A percentile compares a stretch with the other conserved stretches of the same genome.
These are phyloP conservation scores for Vulpes vulpes DNA, from an alignment of 2,113 vertebrate species.

Conservation along the genomic window DNA sequence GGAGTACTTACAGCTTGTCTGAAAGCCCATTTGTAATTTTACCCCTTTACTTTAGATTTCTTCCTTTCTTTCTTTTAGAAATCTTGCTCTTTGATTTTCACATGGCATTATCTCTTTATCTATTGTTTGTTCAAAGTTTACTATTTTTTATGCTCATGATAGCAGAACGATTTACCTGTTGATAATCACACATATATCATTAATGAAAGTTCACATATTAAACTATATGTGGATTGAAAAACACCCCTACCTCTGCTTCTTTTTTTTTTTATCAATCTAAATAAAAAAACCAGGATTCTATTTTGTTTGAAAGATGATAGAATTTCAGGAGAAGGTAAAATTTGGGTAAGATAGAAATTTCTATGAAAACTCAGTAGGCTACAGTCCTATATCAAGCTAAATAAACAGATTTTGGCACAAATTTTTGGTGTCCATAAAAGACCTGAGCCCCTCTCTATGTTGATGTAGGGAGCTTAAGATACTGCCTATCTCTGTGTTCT, in stretches of 20 bases:
- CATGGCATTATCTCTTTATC: not conserved
- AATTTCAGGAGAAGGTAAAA: constrained; percentile 38
- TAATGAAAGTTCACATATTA: not conserved
- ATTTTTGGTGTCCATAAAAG: not conserved
- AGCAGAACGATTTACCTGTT: constrained; percentile 27
- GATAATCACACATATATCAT: not conserved
- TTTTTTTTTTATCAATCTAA: constrained; percentile 7
- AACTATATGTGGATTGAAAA: not conserved
- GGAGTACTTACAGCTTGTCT: constrained; percentile 51
- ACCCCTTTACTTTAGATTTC: constrained; percentile 57
- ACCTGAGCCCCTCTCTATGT: not conserved
- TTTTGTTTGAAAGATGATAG: not conserved
- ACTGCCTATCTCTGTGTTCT: not conserved
- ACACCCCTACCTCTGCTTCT: not conserved
- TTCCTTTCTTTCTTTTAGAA: not conserved
- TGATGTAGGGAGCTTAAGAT: not conserved
- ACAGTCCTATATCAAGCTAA: not conserved
- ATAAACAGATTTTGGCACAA: constrained; percentile 4
- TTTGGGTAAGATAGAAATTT: constrained; percentile 49
- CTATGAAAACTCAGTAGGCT: not conserved
- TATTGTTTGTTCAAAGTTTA: constrained; percentile 39
- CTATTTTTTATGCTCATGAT: not conserved
- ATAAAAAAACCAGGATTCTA: not conserved
- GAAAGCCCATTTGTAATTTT: constrained; percentile 75
- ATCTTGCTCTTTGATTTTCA: constrained; percentile 41